A percentile compares a stretch with the other conserved stretches of the same genome.
phyloP scores from a whole-genome alignment of 2,888 invertebrate genomes.

The Aleiodes leptofemur region DNA sequence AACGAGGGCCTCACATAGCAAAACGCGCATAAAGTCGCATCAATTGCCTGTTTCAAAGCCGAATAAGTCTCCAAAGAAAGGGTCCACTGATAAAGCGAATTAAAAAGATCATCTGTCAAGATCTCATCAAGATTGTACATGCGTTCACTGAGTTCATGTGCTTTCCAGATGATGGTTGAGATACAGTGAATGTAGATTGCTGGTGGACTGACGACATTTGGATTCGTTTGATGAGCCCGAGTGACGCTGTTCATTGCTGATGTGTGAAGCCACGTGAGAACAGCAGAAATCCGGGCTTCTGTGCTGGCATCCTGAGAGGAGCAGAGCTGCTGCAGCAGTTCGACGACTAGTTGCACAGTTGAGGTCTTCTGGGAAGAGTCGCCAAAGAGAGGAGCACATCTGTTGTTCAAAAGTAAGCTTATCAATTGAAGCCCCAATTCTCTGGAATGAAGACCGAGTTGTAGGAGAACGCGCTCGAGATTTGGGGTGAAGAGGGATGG shows the following conservation, averaged over 20 bases:
- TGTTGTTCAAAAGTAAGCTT: constrained; percentile 79
- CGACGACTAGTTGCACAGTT: constrained; percentile 82
- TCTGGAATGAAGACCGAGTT: constrained; percentile 81
- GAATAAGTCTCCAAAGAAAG: constrained; percentile 82
- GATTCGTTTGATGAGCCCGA: constrained; percentile 59
- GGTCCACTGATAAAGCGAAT: constrained; percentile 87
- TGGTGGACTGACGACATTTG: constrained; percentile 69
- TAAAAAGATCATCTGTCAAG: constrained; percentile 86
- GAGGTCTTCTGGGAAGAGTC: constrained; percentile 67
- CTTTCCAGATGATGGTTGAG: constrained; percentile 88
- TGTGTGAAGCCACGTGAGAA: constrained; percentile 85
- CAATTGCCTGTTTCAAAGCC: constrained; percentile 89
- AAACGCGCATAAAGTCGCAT: constrained; percentile 89
- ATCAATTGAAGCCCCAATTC: constrained; percentile 79
- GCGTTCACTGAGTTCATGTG: constrained; percentile 79
- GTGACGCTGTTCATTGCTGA: constrained; percentile 77
- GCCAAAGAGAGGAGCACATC: constrained; percentile 71
- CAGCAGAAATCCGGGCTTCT: constrained; percentile 80
- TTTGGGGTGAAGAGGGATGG: constrained; percentile 80
- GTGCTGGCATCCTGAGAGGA: constrained; percentile 79
- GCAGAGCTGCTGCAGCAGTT: constrained; percentile 88
- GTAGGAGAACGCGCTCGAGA: constrained; percentile 83
- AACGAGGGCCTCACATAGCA: constrained; percentile 89
- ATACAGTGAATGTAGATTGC: constrained; percentile 85
- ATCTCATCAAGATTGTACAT: constrained; percentile 82